A percentile compares a stretch with the other conserved stretches of the same genome.
Evolutionary conservation across 2,888 invertebrate genomes (phyloP).

Genomic region (Tuta absoluta): DNA sequence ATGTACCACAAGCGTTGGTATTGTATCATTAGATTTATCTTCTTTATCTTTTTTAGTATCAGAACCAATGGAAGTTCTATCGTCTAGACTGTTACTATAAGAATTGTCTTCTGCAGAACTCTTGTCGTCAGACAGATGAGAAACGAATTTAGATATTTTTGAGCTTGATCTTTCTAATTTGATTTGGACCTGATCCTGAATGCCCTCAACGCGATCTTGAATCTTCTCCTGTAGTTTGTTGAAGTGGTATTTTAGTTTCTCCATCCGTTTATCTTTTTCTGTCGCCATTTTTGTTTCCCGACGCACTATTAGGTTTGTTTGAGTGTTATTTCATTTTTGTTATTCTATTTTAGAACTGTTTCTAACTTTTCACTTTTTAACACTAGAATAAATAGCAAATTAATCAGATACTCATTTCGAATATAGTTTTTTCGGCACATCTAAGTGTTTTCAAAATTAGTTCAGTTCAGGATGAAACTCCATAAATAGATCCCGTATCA

Average conservation of each 20-base stretch:
- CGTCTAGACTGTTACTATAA: constrained; percentile 31
- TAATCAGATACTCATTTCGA: too few species aligned
- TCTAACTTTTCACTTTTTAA: not conserved
- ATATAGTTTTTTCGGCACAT: too few species aligned
- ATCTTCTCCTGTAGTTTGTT: constrained; percentile 68
- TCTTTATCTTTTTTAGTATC: constrained; percentile 33
- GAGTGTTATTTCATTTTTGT: not conserved
- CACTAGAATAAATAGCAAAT: not conserved
- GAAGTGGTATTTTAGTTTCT: constrained; percentile 59
- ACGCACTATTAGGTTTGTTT: not conserved
- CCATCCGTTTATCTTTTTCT: constrained; percentile 66
- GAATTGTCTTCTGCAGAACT: constrained; percentile 54
- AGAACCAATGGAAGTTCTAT: constrained; percentile 48
- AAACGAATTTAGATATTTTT: constrained; percentile 58
- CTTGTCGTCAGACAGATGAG: constrained; percentile 64
- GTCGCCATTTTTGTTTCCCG: constrained; percentile 43
- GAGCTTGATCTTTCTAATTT: constrained; percentile 57
- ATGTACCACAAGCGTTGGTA: constrained; percentile 65
- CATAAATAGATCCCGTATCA: too few species aligned
- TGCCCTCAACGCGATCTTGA: constrained; percentile 68
- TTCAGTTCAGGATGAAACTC: too few species aligned
- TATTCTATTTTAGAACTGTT: not conserved
- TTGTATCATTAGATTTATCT: constrained; percentile 33
- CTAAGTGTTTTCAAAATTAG: too few species aligned
- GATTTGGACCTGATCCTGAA: constrained; percentile 71